These are phyloP conservation scores for Clinocottus analis DNA, from an alignment of 2,113 vertebrate species.

Conservation along the genomic window DNA sequence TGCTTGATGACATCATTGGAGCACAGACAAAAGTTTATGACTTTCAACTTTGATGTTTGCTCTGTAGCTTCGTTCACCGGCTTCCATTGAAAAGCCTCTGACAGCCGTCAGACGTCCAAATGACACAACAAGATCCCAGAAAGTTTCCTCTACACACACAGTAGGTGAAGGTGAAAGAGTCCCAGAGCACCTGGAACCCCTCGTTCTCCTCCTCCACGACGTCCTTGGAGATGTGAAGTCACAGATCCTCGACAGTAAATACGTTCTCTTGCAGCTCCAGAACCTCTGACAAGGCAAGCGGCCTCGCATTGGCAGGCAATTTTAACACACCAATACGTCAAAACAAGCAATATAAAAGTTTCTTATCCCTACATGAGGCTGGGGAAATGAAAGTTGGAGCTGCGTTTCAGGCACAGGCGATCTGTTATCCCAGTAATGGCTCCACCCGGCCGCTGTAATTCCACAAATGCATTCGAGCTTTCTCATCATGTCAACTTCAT, in stretches of 20 bases:
- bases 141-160: not conserved
- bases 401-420: constrained; percentile 63
- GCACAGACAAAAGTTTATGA: no score
- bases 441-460: constrained; percentile 48
- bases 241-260: constrained; percentile 56
- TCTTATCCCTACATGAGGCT: constrained; percentile 49
- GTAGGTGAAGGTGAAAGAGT: not conserved
- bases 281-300: constrained; percentile 61
- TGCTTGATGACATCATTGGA: no score
- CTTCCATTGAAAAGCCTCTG: no score
- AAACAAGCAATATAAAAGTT: constrained; percentile 64
- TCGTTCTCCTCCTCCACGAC: not conserved
- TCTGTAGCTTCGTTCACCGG: no score
- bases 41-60: no score
- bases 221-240: constrained; percentile 46
- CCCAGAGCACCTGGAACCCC: constrained; percentile 21
- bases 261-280: constrained; percentile 50
- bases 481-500: constrained; percentile 56
- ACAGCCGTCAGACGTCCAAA: not conserved
- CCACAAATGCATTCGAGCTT: constrained; percentile 68
- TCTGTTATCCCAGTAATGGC: constrained; percentile 67
- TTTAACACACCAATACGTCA: constrained; percentile 66
- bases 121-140: not conserved
- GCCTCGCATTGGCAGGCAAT: constrained; percentile 57
- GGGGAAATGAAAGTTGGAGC: constrained; percentile 63